Evolutionary conservation across 2,888 invertebrate species (phyloP).

Genomic region (Rhagonycha fulva): DNA sequence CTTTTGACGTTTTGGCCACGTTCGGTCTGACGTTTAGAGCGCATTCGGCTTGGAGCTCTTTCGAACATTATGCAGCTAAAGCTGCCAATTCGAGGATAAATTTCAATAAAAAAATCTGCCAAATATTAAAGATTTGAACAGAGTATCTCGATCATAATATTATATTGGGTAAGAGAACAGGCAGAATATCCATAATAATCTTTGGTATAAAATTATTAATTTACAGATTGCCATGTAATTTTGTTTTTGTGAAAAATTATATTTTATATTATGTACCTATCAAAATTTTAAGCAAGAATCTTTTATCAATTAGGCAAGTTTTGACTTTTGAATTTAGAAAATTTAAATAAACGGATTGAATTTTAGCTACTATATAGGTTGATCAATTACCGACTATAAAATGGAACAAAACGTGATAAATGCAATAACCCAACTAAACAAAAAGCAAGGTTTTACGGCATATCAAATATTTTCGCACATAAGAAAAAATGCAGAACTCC

Average conservation of each 20-base stretch:
- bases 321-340: not conserved
- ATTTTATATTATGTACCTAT: not conserved
- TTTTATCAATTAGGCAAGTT: not conserved
- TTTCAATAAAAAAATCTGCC: too few species aligned
- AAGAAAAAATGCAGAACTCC: not conserved
- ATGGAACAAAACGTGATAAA: not conserved
- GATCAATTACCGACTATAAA: not conserved
- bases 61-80: too few species aligned
- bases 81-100: too few species aligned
- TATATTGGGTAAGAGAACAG: too few species aligned
- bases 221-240: not conserved
- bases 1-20: not conserved
- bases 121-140: too few species aligned
- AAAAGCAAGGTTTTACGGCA: not conserved
- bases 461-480: not conserved
- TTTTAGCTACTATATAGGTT: not conserved
- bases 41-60: not conserved
- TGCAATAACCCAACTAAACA: not conserved
- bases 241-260: not conserved
- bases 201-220: too few species aligned
- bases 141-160: too few species aligned
- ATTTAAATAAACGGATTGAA: not conserved
- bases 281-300: not conserved
- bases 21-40: not conserved
- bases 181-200: too few species aligned